Percentiles rank a stretch among this genome's conserved stretches.
phyloP scores from a whole-genome alignment of 2,113 vertebrate species.

The Chrysemys picta region DNA sequence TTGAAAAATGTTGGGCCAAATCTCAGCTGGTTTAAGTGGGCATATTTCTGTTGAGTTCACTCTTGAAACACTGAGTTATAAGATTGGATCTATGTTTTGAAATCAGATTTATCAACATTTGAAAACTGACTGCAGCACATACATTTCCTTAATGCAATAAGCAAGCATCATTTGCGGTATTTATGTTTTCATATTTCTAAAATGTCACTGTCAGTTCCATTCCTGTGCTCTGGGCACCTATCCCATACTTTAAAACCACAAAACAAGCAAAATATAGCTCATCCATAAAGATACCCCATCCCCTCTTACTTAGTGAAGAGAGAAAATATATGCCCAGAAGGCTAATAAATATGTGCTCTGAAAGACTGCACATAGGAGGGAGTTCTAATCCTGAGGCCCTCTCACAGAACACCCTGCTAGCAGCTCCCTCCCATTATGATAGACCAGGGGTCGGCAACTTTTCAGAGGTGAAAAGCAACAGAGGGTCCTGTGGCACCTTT shows the following conservation, averaged over 20 bases:
- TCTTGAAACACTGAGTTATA: not conserved
- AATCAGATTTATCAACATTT: not conserved
- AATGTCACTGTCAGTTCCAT: not conserved
- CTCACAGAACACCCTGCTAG: not conserved
- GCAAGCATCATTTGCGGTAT: not conserved
- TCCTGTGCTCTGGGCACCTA: not conserved
- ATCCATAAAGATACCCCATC: not conserved
- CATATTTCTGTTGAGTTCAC: not conserved
- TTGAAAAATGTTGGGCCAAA: not conserved
- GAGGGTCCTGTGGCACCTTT: too few relatives aligned
- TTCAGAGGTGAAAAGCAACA: too few relatives aligned
- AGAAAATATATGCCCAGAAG: not conserved
- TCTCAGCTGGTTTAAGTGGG: not conserved
- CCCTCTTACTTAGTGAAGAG: not conserved
- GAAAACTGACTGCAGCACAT: not conserved
- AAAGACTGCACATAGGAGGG: not conserved
- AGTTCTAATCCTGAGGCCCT: not conserved
- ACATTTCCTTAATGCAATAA: rapidly evolving
- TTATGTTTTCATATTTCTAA: not conserved
- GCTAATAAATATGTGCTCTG: not conserved
- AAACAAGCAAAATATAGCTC: not conserved
- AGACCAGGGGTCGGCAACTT: not conserved
- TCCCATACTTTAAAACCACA: not conserved
- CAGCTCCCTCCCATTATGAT: rapidly evolving
- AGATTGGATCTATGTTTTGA: not conserved